phyloP scores from a whole-genome alignment of 1,140 invertebrate genomes.

The Dendroctonus valens region DNA sequence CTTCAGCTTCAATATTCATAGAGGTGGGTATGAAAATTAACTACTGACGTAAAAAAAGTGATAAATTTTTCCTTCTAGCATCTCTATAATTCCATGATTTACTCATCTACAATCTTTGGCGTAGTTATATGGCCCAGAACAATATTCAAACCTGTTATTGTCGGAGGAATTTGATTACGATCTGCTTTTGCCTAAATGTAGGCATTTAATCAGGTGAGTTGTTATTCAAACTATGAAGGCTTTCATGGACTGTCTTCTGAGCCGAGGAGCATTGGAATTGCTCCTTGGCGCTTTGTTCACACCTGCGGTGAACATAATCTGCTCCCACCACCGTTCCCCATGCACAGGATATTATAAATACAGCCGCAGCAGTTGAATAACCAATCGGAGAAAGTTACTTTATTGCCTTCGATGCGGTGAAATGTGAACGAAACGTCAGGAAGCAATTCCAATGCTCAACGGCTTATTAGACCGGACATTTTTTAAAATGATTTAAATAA shows the following conservation, averaged over 20 bases:
- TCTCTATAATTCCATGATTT: constrained; percentile 29
- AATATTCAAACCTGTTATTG: constrained; percentile 32
- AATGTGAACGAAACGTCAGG: too few relatives aligned
- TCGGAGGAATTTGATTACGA: constrained; percentile 34
- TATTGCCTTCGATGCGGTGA: too few relatives aligned
- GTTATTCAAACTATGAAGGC: background rate
- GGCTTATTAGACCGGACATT: too few relatives aligned
- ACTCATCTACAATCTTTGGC: constrained; percentile 11
- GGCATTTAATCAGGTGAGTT: constrained; percentile 29
- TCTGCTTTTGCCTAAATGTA: constrained; percentile 26
- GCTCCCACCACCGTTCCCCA: too few relatives aligned
- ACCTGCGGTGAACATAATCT: too few relatives aligned
- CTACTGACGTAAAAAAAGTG: background rate
- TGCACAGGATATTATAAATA: too few relatives aligned
- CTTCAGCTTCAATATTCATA: constrained; percentile 22
- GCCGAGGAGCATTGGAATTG: too few relatives aligned
- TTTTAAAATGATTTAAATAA: background rate
- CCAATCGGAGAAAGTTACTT: too few relatives aligned
- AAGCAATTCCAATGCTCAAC: too few relatives aligned
- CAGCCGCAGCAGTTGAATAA: too few relatives aligned
- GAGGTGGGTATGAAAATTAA: constrained; percentile 14
- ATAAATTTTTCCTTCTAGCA: constrained; percentile 26
- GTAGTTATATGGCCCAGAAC: constrained; percentile 29
- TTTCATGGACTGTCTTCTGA: too few relatives aligned
- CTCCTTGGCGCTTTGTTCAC: too few relatives aligned